Conservation (phyloP, 2,113 vertebrate genomes). For the Sciurus niger region DNA sequence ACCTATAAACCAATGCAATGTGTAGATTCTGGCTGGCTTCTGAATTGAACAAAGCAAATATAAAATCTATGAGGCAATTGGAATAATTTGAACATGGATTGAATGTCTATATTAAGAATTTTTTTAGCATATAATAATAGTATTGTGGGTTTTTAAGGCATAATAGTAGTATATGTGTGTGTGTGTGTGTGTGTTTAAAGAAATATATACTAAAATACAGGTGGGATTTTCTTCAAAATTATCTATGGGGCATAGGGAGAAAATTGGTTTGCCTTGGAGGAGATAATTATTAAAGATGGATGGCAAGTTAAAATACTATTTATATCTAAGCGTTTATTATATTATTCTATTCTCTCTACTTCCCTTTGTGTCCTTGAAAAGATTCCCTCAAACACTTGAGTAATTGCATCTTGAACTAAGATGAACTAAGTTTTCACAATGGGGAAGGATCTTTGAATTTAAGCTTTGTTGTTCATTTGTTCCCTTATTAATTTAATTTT, state of each 20-base stretch:
- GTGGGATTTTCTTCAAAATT: slow-evolving; percentile 27
- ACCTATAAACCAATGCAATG: not conserved
- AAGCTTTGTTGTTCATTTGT: not conserved
- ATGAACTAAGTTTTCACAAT: not conserved
- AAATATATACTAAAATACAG: not conserved
- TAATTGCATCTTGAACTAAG: not conserved
- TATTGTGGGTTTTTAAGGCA: not conserved
- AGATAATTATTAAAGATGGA: not conserved
- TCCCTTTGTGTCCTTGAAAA: not conserved
- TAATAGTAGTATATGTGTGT: not conserved
- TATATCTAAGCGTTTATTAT: not conserved
- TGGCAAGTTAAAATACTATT: not conserved
- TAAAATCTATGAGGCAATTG: not conserved
- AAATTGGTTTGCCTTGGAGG: not conserved
- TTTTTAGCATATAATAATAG: not conserved
- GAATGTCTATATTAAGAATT: slow-evolving; percentile 18
- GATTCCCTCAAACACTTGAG: not conserved
- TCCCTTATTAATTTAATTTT: slow-evolving; percentile 8
- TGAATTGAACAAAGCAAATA: not conserved
- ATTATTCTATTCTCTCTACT: not conserved
- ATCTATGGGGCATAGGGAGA: not conserved
- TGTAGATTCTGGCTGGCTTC: not conserved
- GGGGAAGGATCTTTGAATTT: slow-evolving; percentile 34
- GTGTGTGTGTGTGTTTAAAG: not conserved
- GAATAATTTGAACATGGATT: not conserved